Evolutionary conservation across 1,140 invertebrate species (phyloP).

Genomic region (Anastrepha ludens): DNA sequence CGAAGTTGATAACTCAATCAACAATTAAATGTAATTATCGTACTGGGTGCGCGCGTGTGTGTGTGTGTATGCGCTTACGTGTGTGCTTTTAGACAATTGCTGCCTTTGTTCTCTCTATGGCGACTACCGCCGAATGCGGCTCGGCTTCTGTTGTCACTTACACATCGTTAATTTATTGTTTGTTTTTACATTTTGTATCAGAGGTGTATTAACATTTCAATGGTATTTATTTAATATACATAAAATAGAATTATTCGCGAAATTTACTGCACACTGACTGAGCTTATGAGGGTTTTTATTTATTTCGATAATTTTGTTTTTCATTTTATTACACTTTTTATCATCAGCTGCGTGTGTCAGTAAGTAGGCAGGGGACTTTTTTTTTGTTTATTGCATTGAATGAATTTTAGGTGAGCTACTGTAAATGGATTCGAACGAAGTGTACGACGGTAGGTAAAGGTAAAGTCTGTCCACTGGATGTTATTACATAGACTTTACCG

Average conservation of each 20-base stretch:
- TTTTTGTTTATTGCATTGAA: no score
- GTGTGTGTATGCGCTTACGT: not conserved
- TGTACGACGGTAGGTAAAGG: no score
- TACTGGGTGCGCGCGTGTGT: not conserved
- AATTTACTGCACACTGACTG: not conserved
- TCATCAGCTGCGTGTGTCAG: not conserved
- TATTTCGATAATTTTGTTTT: not conserved
- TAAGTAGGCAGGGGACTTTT: no score
- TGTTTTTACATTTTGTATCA: not conserved
- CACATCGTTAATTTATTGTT: not conserved
- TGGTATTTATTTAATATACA: not conserved
- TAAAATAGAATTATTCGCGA: not conserved
- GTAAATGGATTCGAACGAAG: no score
- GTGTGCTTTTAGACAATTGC: not conserved
- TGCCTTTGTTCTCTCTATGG: not conserved
- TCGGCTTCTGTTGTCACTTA: not conserved
- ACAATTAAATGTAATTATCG: slow-evolving; percentile 10
- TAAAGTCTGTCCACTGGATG: no score
- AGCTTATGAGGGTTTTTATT: no score
- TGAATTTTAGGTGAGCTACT: no score
- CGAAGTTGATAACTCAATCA: slow-evolving; percentile 18
- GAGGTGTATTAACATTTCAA: no score
- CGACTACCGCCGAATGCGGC: not conserved
- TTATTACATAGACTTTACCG: no score
- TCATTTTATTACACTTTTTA: not conserved